These are phyloP conservation scores for Pitta sordida DNA, from an alignment of 2,113 vertebrate genomes.

Conservation along the genomic window DNA sequence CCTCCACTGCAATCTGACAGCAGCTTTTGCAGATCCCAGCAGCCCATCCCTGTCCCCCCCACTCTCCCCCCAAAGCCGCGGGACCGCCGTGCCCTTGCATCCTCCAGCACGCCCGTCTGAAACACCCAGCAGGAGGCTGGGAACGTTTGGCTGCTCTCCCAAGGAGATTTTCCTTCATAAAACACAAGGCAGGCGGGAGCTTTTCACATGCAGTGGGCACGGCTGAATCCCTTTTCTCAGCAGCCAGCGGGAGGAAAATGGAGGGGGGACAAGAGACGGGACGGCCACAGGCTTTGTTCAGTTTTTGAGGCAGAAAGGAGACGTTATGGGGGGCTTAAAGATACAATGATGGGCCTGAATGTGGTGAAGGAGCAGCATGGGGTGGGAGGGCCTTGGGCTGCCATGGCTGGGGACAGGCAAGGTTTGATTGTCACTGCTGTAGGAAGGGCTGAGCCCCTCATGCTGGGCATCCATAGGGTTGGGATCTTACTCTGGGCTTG, in stretches of 20 bases:
- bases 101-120: background rate
- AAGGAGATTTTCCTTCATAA: conserved; percentile 52
- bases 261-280: background rate
- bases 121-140: conserved; percentile 53
- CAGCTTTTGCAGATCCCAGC: background rate
- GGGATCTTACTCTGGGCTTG: background rate
- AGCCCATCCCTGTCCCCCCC: background rate
- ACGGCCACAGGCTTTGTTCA: background rate
- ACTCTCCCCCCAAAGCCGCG: background rate
- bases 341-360: background rate
- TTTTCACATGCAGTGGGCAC: conserved; percentile 4
- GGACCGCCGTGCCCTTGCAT: background rate
- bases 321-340: background rate
- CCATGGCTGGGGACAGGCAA: fast-evolving
- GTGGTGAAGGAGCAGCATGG: background rate
- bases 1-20: fast-evolving
- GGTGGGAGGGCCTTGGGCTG: background rate
- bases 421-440: background rate
- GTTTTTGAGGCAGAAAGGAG: background rate
- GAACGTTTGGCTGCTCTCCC: conserved; percentile 57
- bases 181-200: conserved; percentile 8
- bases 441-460: fast-evolving
- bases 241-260: conserved; percentile 25
- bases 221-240: conserved; percentile 33
- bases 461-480: background rate